These are phyloP conservation scores for Craterocephalus amniculus DNA, from an alignment of 2,797 vertebrate genomes.

Conservation along the genomic window DNA sequence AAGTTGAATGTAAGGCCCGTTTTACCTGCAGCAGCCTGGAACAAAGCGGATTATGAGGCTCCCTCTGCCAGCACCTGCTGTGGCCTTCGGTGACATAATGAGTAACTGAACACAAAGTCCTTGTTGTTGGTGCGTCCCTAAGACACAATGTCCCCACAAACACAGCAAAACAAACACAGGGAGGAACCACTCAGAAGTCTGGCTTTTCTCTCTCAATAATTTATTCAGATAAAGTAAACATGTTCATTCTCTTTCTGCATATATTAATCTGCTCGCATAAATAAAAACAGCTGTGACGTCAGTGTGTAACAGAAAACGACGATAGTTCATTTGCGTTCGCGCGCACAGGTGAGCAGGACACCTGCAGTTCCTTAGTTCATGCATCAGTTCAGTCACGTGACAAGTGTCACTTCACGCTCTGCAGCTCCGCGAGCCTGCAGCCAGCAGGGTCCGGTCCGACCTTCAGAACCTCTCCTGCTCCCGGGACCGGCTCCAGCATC, in stretches of 20 bases:
- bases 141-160: neutral
- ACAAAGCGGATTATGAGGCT: no score
- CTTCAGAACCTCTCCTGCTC: constrained; percentile 19
- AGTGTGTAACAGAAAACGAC: neutral
- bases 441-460: constrained; percentile 12
- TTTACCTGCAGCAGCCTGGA: no score
- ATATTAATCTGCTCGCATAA: constrained; percentile 67
- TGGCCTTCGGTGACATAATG: no score
- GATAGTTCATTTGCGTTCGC: constrained; percentile 4
- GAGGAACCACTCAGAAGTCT: constrained; percentile 53
- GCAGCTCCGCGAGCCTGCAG: constrained; percentile 12
- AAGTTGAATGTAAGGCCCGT: no score
- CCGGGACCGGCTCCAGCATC: neutral
- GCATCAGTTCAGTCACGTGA: constrained; percentile 32
- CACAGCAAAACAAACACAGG: neutral
- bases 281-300: constrained; percentile 19
- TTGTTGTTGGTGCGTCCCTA: no score
- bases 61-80: no score
- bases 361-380: constrained; percentile 21
- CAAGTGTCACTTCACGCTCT: neutral
- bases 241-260: constrained; percentile 31
- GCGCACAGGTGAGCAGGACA: constrained; percentile 18
- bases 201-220: constrained; percentile 61
- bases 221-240: constrained; percentile 66
- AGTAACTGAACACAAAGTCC: no score